Conservation (phyloP, 2,888 invertebrate genomes). For the Dasypogon diadema region DNA sequence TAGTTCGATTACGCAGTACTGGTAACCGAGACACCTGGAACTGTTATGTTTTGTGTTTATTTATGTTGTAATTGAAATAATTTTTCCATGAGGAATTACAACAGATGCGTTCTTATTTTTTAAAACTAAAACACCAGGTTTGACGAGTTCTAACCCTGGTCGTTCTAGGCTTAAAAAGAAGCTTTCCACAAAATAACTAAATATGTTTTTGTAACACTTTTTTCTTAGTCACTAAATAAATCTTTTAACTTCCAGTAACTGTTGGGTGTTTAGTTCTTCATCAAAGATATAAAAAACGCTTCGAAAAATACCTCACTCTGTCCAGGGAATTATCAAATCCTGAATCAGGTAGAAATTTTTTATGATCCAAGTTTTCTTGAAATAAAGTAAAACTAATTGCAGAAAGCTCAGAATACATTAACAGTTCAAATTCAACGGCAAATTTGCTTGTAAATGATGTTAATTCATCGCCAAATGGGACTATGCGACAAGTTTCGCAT, state of each 20-base stretch:
- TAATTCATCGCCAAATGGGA: slow-evolving; percentile 57
- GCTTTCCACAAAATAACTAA: neutral
- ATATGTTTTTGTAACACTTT: neutral
- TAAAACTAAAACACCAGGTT: no score
- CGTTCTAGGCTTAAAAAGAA: no score
- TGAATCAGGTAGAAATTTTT: slow-evolving; percentile 63
- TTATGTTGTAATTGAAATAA: no score
- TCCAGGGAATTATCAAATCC: slow-evolving; percentile 72
- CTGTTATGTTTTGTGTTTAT: no score
- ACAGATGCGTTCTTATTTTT: no score
- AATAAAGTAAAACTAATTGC: neutral
- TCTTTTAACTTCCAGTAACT: slow-evolving; percentile 73
- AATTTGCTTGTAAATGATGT: slow-evolving; percentile 63
- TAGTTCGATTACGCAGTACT: no score
- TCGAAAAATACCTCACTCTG: slow-evolving; percentile 75
- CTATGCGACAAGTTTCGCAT: slow-evolving; percentile 62
- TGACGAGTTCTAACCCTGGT: no score
- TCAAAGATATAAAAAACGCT: slow-evolving; percentile 81
- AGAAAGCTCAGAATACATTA: neutral
- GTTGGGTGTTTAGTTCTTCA: slow-evolving; percentile 85
- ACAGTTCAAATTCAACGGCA: slow-evolving; percentile 62
- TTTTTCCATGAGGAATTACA: no score
- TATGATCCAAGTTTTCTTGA: neutral
- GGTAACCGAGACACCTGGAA: no score
- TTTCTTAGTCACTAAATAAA: slow-evolving; percentile 53